A percentile compares a stretch with the other conserved stretches of the same genome.
These are phyloP conservation scores for Neuroterus valhalla DNA, from an alignment of 1,140 invertebrate species.

Conservation along the genomic window DNA sequence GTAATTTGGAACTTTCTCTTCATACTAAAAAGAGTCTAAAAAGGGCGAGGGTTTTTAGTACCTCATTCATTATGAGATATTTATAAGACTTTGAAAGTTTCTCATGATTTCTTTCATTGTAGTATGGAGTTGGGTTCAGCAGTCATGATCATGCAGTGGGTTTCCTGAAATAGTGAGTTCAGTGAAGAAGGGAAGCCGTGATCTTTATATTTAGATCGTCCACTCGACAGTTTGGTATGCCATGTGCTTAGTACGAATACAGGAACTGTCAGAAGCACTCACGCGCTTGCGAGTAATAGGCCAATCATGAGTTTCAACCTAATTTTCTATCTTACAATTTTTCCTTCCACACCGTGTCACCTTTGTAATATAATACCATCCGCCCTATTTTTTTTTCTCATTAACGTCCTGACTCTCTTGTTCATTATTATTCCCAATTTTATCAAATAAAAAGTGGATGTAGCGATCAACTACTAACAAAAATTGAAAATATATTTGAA, in stretches of 20 bases:
- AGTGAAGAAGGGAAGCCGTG: conserved; percentile 40
- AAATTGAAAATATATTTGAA: too few relatives aligned
- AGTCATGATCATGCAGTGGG: conserved; percentile 26
- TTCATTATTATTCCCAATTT: neutral
- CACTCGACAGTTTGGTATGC: conserved; percentile 42
- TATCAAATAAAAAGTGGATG: neutral
- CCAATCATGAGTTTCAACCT: conserved; percentile 9
- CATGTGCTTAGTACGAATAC: conserved; percentile 30
- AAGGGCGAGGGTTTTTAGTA: too few relatives aligned
- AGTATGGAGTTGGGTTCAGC: conserved; percentile 26
- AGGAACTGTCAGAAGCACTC: conserved; percentile 35
- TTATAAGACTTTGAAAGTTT: neutral
- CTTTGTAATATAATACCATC: conserved; percentile 8
- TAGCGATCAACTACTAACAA: neutral
- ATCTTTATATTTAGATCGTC: conserved; percentile 49
- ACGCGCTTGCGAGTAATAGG: conserved; percentile 15
- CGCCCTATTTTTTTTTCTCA: conserved; percentile 10
- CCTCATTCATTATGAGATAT: neutral
- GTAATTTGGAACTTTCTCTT: too few relatives aligned
- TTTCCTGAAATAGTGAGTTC: conserved; percentile 42
- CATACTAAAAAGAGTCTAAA: too few relatives aligned
- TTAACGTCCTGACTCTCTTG: neutral
- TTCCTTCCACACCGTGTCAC: neutral
- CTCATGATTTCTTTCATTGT: conserved; percentile 38
- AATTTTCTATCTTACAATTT: conserved; percentile 24